Conservation (phyloP, 2,113 vertebrate species). For the Tetraodon nigroviridis region DNA sequence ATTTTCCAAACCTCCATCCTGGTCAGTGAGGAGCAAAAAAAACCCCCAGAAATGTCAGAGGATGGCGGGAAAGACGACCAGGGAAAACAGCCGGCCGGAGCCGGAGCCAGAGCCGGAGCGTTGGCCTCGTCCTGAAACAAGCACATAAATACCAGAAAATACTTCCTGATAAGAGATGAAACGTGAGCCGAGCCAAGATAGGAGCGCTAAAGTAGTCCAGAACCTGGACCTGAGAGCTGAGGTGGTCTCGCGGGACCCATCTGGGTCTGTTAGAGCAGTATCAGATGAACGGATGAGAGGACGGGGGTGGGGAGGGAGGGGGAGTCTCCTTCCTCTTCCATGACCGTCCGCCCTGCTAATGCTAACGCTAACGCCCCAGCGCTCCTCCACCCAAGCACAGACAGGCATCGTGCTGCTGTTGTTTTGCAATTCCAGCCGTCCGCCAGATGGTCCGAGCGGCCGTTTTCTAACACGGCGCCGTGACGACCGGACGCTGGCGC, state of each 20-base stretch:
- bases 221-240: constrained; percentile 23
- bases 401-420: constrained; percentile 40
- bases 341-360: constrained; percentile 23
- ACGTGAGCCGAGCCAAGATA: too few species aligned
- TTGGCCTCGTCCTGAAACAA: too few species aligned
- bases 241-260: constrained; percentile 58
- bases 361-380: constrained; percentile 37
- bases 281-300: constrained; percentile 63
- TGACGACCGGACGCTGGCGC: constrained; percentile 57
- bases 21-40: too few species aligned
- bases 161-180: too few species aligned
- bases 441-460: constrained; percentile 55
- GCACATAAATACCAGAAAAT: too few species aligned
- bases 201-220: not conserved
- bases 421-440: constrained; percentile 52
- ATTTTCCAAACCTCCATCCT: too few species aligned
- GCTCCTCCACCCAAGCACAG: too few species aligned
- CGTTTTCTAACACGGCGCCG: constrained; percentile 49
- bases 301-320: too few species aligned
- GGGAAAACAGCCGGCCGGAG: too few species aligned
- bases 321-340: not conserved
- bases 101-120: too few species aligned
- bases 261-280: constrained; percentile 60
- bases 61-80: too few species aligned
- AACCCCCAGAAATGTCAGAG: too few species aligned